Percentiles rank a stretch among this genome's conserved stretches.
Evolutionary conservation across 2,888 invertebrate genomes (phyloP).

Genomic region (Orthonevra nobilis): DNA sequence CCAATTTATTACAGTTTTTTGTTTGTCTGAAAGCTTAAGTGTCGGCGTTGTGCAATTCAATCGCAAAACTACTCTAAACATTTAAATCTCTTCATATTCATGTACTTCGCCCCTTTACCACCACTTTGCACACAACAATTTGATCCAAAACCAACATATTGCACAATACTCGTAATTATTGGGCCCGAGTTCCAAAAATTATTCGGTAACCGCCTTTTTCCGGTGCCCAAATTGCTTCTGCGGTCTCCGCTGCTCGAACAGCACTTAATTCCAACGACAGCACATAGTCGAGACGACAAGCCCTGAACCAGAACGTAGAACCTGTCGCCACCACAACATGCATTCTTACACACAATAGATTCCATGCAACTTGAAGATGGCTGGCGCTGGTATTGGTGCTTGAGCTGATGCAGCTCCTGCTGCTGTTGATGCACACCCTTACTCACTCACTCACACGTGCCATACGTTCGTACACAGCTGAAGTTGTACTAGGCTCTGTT

Average conservation of each 20-base stretch:
- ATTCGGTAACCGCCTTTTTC: conserved; percentile 43
- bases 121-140: background rate
- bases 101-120: no score
- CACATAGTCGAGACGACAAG: conserved; percentile 1
- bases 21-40: no score
- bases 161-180: conserved; percentile 46
- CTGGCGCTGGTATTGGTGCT: no score
- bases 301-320: background rate
- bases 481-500: conserved; percentile 50
- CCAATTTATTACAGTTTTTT: no score
- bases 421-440: conserved; percentile 10
- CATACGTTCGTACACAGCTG: conserved; percentile 10
- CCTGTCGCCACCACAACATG: background rate
- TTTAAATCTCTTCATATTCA: no score
- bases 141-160: conserved; percentile 12
- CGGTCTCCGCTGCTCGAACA: conserved; percentile 43
- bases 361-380: conserved; percentile 49
- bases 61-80: no score
- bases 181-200: conserved; percentile 49
- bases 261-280: conserved; percentile 56
- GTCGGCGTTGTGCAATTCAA: no score
- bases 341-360: conserved; percentile 24
- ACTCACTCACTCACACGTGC: conserved; percentile 47
- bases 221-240: conserved; percentile 39
- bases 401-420: background rate